Evolutionary conservation across 2,888 invertebrate genomes (phyloP).

Genomic region (Acrocyrtus sp.): DNA sequence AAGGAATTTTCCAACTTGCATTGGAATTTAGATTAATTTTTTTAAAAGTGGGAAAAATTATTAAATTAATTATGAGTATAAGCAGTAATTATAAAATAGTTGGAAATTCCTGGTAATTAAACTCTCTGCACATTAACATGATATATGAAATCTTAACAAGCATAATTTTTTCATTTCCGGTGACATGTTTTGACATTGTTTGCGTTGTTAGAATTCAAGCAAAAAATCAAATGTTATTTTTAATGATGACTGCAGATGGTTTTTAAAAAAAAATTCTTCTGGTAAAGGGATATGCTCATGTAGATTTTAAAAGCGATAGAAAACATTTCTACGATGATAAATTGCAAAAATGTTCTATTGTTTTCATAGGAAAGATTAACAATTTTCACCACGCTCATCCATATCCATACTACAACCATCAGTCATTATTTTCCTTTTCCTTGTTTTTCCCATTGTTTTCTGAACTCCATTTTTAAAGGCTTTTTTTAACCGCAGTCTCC

Average conservation of each 20-base stretch:
- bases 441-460: not conserved
- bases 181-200: too few relatives aligned
- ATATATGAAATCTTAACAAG: too few relatives aligned
- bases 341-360: constrained; percentile 16
- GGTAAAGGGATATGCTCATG: not conserved
- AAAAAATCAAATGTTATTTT: too few relatives aligned
- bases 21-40: not conserved
- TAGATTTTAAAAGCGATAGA: not conserved
- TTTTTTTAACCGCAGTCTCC: too few relatives aligned
- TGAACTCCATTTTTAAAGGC: not conserved
- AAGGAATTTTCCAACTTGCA: constrained; percentile 1
- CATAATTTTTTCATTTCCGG: too few relatives aligned
- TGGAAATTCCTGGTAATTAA: too few relatives aligned
- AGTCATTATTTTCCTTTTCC: constrained; percentile 5
- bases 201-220: too few relatives aligned
- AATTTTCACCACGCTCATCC: constrained; percentile 25
- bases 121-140: too few relatives aligned
- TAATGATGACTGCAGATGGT: too few relatives aligned
- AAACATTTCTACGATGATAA: constrained; percentile 1
- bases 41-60: not conserved
- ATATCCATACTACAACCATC: constrained; percentile 13
- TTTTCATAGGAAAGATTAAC: constrained; percentile 26
- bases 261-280: too few relatives aligned
- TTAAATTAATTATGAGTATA: not conserved
- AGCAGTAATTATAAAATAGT: not conserved